Conservation (phyloP, 2,888 invertebrate genomes). For the Drosophila ustulata region DNA sequence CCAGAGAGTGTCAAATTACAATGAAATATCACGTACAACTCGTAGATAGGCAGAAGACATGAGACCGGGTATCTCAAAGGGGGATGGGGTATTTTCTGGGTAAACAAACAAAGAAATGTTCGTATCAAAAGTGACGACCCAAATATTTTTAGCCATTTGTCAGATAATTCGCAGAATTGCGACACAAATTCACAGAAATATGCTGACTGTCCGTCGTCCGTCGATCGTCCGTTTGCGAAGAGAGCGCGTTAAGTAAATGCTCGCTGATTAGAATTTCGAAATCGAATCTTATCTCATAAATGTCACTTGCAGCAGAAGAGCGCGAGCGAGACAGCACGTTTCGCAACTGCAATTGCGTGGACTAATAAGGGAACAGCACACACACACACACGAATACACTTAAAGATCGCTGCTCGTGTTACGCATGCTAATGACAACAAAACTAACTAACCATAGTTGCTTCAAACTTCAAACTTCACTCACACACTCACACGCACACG, state of each 20-base stretch:
- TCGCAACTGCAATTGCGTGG: conserved; percentile 39
- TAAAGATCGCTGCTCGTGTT: conserved; percentile 36
- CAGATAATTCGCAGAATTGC: conserved; percentile 52
- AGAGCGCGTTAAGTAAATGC: neutral
- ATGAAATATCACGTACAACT: conserved; percentile 18
- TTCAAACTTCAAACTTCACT: neutral
- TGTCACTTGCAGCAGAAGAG: conserved; percentile 19
- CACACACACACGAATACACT: conserved; percentile 2
- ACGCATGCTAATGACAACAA: conserved; percentile 66
- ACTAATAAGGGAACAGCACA: conserved; percentile 10
- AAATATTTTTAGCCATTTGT: conserved; percentile 31
- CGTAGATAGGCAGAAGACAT: conserved; percentile 5
- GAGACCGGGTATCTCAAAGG: neutral
- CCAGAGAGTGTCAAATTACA: conserved; percentile 11
- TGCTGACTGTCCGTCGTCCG: conserved; percentile 41
- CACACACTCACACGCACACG: conserved; percentile 7
- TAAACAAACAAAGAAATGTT: conserved; percentile 23
- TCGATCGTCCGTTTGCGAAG: conserved; percentile 11
- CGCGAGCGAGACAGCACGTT: conserved; percentile 9
- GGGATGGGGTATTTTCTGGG: conserved; percentile 2
- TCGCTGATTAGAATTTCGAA: conserved; percentile 38
- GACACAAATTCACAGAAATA: conserved; percentile 56
- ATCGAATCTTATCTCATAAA: conserved; percentile 65
- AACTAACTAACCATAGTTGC: conserved; percentile 67
- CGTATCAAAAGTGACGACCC: conserved; percentile 10